Evolutionary conservation across 2,797 vertebrate species (phyloP).

Genomic region (Leptodactylus fallax): DNA sequence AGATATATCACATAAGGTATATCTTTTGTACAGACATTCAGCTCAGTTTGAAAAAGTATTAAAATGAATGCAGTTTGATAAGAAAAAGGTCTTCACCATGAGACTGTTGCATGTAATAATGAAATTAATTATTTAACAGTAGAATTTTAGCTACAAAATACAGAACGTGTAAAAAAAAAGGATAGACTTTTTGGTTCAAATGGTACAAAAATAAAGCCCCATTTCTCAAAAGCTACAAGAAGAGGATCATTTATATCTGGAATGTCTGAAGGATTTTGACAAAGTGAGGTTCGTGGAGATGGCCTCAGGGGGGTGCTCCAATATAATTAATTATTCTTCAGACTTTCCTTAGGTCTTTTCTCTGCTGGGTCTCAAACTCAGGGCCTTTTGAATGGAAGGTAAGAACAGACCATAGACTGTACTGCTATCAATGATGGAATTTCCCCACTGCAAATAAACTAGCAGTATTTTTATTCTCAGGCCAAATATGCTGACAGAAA

Average conservation of each 20-base stretch:
- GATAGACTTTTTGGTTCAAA: background rate
- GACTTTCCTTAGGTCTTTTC: background rate
- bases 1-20: constrained; percentile 33
- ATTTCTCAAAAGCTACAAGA: background rate
- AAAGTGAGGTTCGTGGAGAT: too few species aligned
- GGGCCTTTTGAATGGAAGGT: too few species aligned
- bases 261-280: background rate
- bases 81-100: background rate
- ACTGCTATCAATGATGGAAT: too few species aligned
- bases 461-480: too few species aligned
- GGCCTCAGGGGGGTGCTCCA: too few species aligned
- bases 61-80: background rate
- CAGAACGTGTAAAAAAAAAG: background rate
- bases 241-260: background rate
- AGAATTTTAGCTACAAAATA: background rate
- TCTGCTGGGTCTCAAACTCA: too few species aligned
- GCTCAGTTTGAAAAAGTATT: constrained; percentile 18
- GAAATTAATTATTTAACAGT: constrained; percentile 6
- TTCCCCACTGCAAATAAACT: too few species aligned
- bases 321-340: too few species aligned
- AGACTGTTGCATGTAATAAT: constrained; percentile 4
- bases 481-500: too few species aligned
- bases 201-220: background rate
- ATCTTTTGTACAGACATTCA: constrained; percentile 12
- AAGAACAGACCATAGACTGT: too few species aligned